Conservation (phyloP, 2,113 vertebrate genomes). For the Arizona elegans region DNA sequence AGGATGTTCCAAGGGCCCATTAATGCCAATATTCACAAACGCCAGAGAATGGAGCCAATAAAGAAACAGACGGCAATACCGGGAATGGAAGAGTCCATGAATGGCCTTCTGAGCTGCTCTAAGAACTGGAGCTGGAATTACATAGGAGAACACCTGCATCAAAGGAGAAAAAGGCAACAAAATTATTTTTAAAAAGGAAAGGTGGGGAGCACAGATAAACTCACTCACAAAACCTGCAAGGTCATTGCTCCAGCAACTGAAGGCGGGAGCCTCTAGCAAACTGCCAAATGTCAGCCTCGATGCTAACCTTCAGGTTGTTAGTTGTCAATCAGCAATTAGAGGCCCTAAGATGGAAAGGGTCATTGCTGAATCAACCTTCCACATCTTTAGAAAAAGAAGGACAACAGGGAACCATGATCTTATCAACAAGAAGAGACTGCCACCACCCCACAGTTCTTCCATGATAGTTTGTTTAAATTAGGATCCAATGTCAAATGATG, state of each 20-base stretch:
- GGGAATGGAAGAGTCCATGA: constrained; percentile 83
- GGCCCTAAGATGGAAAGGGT: not conserved
- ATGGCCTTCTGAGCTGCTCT: constrained; percentile 56
- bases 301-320: not conserved
- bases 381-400: not conserved
- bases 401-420: not conserved
- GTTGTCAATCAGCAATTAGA: not conserved
- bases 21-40: not conserved
- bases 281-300: not conserved
- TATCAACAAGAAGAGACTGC: not conserved
- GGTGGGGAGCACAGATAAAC: not conserved
- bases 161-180: not conserved
- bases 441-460: not conserved
- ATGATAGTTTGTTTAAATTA: not conserved
- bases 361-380: not conserved
- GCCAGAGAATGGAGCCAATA: not conserved
- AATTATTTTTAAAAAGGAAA: not conserved
- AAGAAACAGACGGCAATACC: constrained; percentile 64
- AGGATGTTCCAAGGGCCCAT: not conserved
- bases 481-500: not conserved
- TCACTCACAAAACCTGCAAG: not conserved
- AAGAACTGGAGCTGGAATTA: constrained; percentile 79
- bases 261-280: not conserved
- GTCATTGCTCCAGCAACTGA: not conserved
- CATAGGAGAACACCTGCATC: constrained; percentile 69